phyloP scores from a whole-genome alignment of 2,797 vertebrate species.

The Limnodromus scolopaceus region DNA sequence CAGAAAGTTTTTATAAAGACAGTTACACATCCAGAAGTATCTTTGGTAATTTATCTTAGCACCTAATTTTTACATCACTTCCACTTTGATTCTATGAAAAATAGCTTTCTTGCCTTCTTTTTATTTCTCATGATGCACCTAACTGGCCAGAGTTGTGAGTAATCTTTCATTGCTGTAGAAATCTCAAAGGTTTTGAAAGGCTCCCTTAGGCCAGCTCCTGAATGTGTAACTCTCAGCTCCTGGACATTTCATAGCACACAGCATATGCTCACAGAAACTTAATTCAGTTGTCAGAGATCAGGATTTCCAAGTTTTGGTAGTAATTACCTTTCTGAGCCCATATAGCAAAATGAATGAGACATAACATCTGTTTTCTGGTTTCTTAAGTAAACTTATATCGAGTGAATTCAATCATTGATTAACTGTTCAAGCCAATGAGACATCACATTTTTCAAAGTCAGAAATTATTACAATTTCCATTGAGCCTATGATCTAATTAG shows the following conservation, averaged over 20 bases:
- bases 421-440: slow-evolving; percentile 64
- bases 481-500: slow-evolving; percentile 32
- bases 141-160: not conserved
- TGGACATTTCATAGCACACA: not conserved
- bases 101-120: not conserved
- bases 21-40: not conserved
- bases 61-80: not conserved
- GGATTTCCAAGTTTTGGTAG: slow-evolving; percentile 46
- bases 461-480: slow-evolving; percentile 61
- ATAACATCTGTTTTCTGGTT: slow-evolving; percentile 68
- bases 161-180: not conserved
- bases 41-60: not conserved
- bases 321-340: slow-evolving; percentile 52
- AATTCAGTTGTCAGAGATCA: slow-evolving; percentile 48
- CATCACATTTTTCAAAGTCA: slow-evolving; percentile 67
- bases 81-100: not conserved
- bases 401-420: slow-evolving; percentile 67
- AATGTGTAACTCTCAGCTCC: not conserved
- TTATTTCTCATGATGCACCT: not conserved
- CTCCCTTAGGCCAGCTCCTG: slow-evolving; percentile 1
- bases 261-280: not conserved
- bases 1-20: not conserved
- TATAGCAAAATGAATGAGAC: slow-evolving; percentile 54
- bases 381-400: slow-evolving; percentile 54
- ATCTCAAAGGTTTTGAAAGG: not conserved